These are phyloP conservation scores for Mus caroli DNA, from an alignment of 2,797 vertebrate species.

Conservation along the genomic window DNA sequence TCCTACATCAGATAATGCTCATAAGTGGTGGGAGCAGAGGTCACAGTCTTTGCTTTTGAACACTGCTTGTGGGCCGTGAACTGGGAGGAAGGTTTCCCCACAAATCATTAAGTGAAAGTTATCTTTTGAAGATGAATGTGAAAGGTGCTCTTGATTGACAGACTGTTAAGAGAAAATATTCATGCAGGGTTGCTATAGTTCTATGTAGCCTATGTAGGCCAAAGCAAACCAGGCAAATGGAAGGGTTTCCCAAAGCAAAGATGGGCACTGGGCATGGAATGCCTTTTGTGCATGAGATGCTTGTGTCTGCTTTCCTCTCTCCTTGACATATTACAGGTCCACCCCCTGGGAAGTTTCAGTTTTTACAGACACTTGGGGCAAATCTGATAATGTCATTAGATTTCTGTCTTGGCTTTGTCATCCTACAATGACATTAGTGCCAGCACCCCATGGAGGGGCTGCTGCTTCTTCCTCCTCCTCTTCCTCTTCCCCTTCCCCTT, in stretches of 20 bases:
- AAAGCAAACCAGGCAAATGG: not conserved
- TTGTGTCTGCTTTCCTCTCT: not conserved
- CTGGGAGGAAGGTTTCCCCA: not conserved
- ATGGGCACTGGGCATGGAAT: not conserved
- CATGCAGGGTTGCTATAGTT: not conserved
- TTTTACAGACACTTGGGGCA: not conserved
- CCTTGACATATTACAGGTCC: not conserved
- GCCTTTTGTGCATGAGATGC: not conserved
- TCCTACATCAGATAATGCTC: too few relatives aligned
- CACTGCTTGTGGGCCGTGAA: not conserved
- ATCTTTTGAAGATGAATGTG: not conserved
- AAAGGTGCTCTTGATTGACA: not conserved
- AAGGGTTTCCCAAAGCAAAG: not conserved
- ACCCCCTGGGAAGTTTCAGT: not conserved
- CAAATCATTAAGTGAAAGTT: not conserved
- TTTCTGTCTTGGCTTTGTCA: slow-evolving; percentile 16
- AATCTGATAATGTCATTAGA: not conserved
- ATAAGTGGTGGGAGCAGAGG: not conserved
- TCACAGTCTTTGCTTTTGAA: not conserved
- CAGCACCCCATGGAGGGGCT: not conserved
- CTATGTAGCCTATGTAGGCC: not conserved
- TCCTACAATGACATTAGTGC: not conserved
- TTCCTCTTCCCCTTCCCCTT: too few relatives aligned
- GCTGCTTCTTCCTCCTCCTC: too few relatives aligned
- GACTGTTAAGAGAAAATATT: not conserved